phyloP scores from a whole-genome alignment of 53 echinoderm and acorn worm species.

The Stichopus horrens region DNA sequence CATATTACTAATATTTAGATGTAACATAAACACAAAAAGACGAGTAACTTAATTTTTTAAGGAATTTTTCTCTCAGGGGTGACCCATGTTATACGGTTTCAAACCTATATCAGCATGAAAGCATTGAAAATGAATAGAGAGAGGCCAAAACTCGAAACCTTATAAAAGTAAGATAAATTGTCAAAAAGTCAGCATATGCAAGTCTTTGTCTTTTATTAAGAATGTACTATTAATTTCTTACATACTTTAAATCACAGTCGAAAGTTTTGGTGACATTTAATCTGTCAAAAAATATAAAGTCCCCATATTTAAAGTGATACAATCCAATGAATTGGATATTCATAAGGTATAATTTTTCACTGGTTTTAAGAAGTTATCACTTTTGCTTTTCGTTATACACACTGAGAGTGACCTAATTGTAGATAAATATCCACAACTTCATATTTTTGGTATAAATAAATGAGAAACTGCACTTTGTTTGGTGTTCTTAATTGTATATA shows the following conservation, averaged over 20 bases:
- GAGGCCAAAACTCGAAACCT: not conserved
- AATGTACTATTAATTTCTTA: not conserved
- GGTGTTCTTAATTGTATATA: too few species aligned
- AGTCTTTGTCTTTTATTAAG: not conserved
- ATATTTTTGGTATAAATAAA: too few species aligned
- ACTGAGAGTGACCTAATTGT: too few species aligned
- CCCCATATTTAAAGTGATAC: not conserved
- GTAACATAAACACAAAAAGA: not conserved
- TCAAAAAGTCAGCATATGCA: not conserved
- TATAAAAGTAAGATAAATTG: not conserved
- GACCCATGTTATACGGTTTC: conserved; percentile 24
- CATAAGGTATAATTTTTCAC: not conserved
- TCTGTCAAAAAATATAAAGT: not conserved
- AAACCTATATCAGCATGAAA: conserved; percentile 11
- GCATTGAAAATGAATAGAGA: conserved; percentile 12
- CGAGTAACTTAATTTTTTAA: not conserved
- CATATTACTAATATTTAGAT: not conserved
- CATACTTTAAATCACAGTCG: not conserved
- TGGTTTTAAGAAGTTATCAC: too few species aligned
- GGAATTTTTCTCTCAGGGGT: conserved; percentile 44
- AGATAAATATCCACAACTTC: too few species aligned
- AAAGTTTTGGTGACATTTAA: not conserved
- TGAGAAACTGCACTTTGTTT: too few species aligned
- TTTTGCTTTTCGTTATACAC: too few species aligned
- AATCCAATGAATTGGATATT: not conserved